phyloP scores from a whole-genome alignment of 1,140 invertebrate species.

The Popillia japonica region DNA sequence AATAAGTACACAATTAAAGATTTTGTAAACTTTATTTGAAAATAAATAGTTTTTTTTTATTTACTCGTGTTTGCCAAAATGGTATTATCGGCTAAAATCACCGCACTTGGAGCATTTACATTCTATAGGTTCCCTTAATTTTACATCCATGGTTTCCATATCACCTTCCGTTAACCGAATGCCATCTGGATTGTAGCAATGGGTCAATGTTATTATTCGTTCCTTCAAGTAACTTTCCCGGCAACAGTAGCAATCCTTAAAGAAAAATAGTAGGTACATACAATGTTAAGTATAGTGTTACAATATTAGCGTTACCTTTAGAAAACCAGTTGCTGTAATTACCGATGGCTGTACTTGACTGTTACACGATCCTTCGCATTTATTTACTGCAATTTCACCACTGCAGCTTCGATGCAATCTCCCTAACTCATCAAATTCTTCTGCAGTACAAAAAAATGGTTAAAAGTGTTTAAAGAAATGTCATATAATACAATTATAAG shows the following conservation, averaged over 20 bases:
- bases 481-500: too few species aligned
- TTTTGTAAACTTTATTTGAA: too few species aligned
- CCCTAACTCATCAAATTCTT: constrained; percentile 87
- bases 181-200: constrained; percentile 89
- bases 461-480: too few species aligned
- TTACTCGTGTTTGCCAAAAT: not conserved
- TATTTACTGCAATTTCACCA: constrained; percentile 85
- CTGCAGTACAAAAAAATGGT: constrained; percentile 62
- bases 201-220: constrained; percentile 78
- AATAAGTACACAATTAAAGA: too few species aligned
- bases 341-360: constrained; percentile 92
- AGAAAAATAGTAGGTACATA: constrained; percentile 34
- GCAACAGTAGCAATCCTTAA: constrained; percentile 90
- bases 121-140: constrained; percentile 83
- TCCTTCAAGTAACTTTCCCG: constrained; percentile 85
- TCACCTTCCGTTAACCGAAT: constrained; percentile 70
- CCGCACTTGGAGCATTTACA: constrained; percentile 92
- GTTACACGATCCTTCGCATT: constrained; percentile 88
- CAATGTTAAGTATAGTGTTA: too few species aligned
- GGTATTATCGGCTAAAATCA: constrained; percentile 69
- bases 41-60: not conserved
- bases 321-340: constrained; percentile 84
- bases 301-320: constrained; percentile 72
- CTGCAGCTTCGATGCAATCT: constrained; percentile 83
- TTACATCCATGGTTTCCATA: constrained; percentile 78